Conservation (phyloP, 2,113 vertebrate species). For the Picathartes gymnocephalus region DNA sequence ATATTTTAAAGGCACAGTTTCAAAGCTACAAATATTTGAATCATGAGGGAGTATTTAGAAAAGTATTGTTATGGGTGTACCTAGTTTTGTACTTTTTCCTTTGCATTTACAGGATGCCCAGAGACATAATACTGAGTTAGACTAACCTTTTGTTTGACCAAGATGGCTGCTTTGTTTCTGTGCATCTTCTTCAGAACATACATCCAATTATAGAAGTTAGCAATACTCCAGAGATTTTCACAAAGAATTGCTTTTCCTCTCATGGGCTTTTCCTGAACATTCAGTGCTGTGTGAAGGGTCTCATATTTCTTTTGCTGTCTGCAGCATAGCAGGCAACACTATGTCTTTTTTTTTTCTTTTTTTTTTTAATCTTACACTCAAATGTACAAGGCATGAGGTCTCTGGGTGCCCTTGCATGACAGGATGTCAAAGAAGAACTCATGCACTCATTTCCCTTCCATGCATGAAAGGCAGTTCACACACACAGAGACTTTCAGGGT, state of each 20-base stretch:
- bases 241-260: neutral
- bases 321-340: neutral
- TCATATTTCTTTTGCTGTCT: neutral
- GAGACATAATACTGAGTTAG: neutral
- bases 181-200: neutral
- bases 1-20: slow-evolving; percentile 7
- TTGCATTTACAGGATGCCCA: neutral
- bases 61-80: neutral
- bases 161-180: neutral
- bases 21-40: neutral
- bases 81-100: neutral
- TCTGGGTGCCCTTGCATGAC: neutral
- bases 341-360: rapidly evolving
- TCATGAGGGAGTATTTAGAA: neutral
- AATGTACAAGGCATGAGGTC: neutral
- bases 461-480: neutral
- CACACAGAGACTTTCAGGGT: neutral
- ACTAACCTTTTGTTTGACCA: neutral
- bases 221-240: neutral
- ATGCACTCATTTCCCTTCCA: neutral
- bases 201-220: neutral
- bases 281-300: neutral
- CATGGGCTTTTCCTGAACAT: neutral
- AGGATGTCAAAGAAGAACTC: neutral
- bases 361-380: neutral